Evolutionary conservation across 2,888 invertebrate genomes (phyloP).

Genomic region (Dasypogon diadema): DNA sequence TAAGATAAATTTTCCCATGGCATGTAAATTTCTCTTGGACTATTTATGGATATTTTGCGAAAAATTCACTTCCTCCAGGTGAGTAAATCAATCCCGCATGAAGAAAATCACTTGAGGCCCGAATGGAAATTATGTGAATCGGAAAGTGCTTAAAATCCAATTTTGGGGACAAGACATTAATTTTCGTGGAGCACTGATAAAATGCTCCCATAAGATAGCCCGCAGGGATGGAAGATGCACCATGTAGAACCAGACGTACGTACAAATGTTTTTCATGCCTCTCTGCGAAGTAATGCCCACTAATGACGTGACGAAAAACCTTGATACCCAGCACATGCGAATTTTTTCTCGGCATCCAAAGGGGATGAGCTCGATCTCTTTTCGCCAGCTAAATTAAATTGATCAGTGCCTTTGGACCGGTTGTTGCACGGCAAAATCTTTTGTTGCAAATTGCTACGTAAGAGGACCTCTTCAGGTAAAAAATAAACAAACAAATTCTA

Average conservation of each 20-base stretch:
- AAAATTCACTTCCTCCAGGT: conserved; percentile 18
- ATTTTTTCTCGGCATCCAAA: neutral
- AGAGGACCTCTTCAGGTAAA: neutral
- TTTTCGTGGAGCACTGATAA: conserved; percentile 33
- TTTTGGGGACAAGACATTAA: conserved; percentile 49
- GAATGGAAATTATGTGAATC: conserved; percentile 39
- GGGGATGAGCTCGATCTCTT: neutral
- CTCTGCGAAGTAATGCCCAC: conserved; percentile 40
- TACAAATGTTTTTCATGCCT: conserved; percentile 51
- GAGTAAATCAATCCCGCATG: conserved; percentile 19
- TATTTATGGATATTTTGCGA: conserved; percentile 20
- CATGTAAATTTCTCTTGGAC: conserved; percentile 11
- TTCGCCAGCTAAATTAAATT: conserved; percentile 19
- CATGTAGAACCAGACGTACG: conserved; percentile 17
- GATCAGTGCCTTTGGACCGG: conserved; percentile 15
- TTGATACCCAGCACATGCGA: neutral
- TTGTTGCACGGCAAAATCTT: neutral
- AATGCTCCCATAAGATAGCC: neutral
- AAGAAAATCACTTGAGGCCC: conserved; percentile 10
- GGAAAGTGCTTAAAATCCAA: conserved; percentile 47
- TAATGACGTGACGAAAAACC: conserved; percentile 51
- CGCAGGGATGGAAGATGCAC: neutral
- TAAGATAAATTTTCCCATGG: conserved; percentile 27
- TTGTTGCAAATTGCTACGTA: conserved; percentile 26
- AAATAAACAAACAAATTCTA: conserved; percentile 9